Conservation (phyloP, 2,797 vertebrate species). For the Tokudaia tokunoshimensis region DNA sequence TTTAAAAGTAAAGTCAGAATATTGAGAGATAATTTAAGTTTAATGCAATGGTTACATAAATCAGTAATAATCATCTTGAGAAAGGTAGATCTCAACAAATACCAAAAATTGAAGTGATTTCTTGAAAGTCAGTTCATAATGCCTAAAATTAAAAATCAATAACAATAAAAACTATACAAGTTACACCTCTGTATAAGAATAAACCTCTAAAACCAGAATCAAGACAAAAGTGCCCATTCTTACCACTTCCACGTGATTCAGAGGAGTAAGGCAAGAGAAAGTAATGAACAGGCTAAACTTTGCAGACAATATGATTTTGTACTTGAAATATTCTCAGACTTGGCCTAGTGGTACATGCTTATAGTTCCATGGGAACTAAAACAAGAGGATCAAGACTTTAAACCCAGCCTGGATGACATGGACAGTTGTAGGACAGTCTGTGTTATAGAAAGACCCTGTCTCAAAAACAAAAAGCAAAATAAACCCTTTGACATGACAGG, state of each 20-base stretch:
- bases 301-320: background rate
- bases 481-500: background rate
- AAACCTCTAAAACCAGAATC: background rate
- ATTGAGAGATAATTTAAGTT: background rate
- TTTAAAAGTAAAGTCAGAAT: slow-evolving; percentile 39
- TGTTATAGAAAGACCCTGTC: background rate
- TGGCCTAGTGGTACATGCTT: background rate
- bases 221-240: background rate
- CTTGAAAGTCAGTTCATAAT: background rate
- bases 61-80: background rate
- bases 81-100: background rate
- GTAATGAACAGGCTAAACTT: background rate
- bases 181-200: background rate
- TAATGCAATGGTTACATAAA: background rate
- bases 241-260: background rate
- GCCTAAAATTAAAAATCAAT: background rate
- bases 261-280: background rate
- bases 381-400: background rate
- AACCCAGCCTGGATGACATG: background rate
- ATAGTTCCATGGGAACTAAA: background rate
- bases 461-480: background rate
- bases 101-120: background rate
- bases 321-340: background rate
- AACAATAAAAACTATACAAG: background rate
- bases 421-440: background rate